Evolutionary conservation across 2,888 invertebrate species (phyloP), one percentile per base, ranked within the genome.

Genomic region (Plutella xylostella): DNA sequence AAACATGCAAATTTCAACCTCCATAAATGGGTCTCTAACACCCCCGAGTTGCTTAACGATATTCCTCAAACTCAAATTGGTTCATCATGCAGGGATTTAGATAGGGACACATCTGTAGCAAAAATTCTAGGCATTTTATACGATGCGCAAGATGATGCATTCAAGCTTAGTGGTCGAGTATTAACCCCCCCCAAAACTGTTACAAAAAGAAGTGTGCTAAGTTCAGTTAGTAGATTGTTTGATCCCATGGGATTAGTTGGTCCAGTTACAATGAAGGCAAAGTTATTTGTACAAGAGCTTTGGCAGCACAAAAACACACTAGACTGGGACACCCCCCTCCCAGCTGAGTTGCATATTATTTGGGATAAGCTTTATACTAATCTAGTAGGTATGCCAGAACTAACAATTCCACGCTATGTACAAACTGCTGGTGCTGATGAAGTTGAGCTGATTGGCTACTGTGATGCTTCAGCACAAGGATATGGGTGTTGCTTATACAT

Each of bases 211-310:
- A 44, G 39, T 12, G 33, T 46, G 31, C 9, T 45, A 30, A 45
- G 48, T 22, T 45, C 42, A n/a, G 43, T 49, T 15, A 41, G 45
- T 12, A 42, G 42, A 40, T 25, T 47, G 7, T 49, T 40, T 45
- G 49, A 49, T 35, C 49, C 49, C 15, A 31, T 49, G 35, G 49
- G 49, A 2, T 31, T 49, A 7, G 38, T 33, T 14, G 46, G 45
- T 3, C 49, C 49, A 17, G 15, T 49, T 17, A 47, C 42, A 22
- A 21, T 47, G 2, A 43, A 33, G 15, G 33, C 33, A 14, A 33
- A 33, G 5, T 15, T 33, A n/a, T 33, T 33, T 33, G 25, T 46
- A 15, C 46, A 46, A 17, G 31, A 46, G 31, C 22, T 46, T 4
- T 46, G 46, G 46, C 46, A 42, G 18, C 31, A 46, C n/a, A 22